Base-by-base conservation (phyloP, 2,797 vertebrate genomes). In the Phataginus tetradactyla region DNA sequence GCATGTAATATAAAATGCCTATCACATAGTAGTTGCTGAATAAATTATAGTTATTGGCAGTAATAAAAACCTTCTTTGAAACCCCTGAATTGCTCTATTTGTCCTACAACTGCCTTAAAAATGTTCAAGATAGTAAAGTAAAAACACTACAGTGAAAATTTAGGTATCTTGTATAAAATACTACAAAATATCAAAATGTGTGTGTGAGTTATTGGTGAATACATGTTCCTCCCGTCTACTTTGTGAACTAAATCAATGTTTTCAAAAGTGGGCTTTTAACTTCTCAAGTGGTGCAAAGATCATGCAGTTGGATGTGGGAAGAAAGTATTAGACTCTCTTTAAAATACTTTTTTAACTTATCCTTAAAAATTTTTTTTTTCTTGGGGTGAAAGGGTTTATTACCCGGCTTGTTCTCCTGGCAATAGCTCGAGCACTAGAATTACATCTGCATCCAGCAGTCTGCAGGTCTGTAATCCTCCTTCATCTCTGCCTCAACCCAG, bases 91-190 rank as follows among this genome's bases (percentile, higher is more conserved):
- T 95, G 13, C 74, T 88, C 42, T 61, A 57, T 72, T 97, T 53
- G 23, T 37, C 6, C 23, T 13, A 68, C 59, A 83, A n/a, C 10
- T 88, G 27, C 69, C 86, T 71, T 95, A 18, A 32, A 72, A 90
- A 69, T 77, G 5, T 74, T 64, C n/a, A 59, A 55, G 17, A n/a
- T 69, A 55, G 13, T 83, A 51, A 80, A 55, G 13, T 83, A 51
- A 80, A 86, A 79, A 21, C 42, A 72, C 32, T 69, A 32, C 49
- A 45, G 81, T 94, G 68, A 55, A 86, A 87, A 42, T 66, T 25
- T 72, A 93, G 81, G 13, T 91, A 79, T 91, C 91, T 86, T 68
- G 8, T 23, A 68, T 85, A 80, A 66, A 61, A 45, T 90, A 83
- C 17, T 66, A 25, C 20, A 89, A 63, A 86, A 51, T 49, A 25